These are phyloP conservation scores for Sitta carolinensis DNA, from an alignment of 2,797 vertebrate species.

Conservation along the genomic window DNA sequence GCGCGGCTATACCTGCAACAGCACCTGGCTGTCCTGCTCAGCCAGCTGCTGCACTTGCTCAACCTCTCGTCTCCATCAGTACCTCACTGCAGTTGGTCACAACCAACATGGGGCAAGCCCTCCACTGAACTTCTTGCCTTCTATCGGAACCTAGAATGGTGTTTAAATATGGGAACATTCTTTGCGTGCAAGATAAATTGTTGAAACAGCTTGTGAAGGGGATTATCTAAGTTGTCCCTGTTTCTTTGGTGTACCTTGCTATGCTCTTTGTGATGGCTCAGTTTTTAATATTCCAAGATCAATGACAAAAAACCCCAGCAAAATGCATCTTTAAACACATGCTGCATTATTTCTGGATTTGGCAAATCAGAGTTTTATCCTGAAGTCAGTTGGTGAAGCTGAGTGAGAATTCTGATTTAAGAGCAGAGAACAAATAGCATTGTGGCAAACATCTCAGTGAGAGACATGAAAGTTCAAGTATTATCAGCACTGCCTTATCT, in stretches of 20 bases:
- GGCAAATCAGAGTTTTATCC: neutral
- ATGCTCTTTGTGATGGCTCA: neutral
- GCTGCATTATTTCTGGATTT: constrained; percentile 14
- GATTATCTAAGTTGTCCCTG: neutral
- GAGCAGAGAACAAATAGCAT: neutral
- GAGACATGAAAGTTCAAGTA: neutral
- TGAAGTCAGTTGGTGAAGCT: neutral
- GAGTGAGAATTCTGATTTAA: neutral
- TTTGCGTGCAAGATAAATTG: neutral
- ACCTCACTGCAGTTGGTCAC: neutral
- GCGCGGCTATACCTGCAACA: fast-evolving
- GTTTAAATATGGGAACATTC: neutral
- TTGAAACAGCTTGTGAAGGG: neutral
- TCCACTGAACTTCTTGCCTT: neutral
- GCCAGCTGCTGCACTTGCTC: neutral
- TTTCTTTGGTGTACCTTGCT: neutral
- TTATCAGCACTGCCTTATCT: neutral
- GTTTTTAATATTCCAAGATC: constrained; percentile 26
- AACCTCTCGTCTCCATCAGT: neutral
- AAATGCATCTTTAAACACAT: constrained; percentile 14
- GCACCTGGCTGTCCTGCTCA: neutral
- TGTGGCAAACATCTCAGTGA: neutral
- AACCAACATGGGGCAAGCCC: neutral
- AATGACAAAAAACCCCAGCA: neutral
- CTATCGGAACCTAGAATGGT: neutral